Evolutionary conservation across 2,797 vertebrate species (phyloP).

Genomic region (Sebastes paucispinis): DNA sequence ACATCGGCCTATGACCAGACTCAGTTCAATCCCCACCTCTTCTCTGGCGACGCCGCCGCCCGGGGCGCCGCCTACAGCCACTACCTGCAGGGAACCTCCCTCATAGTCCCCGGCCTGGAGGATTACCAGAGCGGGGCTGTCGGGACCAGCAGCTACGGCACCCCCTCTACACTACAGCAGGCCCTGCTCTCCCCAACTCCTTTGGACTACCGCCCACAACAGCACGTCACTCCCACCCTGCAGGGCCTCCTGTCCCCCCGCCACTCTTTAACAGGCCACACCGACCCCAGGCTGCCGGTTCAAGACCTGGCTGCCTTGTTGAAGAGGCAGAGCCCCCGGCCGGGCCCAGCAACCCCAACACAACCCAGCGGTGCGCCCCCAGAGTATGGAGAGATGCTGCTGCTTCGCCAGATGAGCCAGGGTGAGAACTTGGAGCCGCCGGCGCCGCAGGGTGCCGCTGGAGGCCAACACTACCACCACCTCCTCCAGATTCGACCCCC

Average conservation of each 20-base stretch:
- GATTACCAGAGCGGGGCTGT: conserved; percentile 84
- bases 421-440: conserved; percentile 86
- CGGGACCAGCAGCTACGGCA: conserved; percentile 80
- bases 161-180: conserved; percentile 94
- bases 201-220: conserved; percentile 90
- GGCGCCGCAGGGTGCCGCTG: conserved; percentile 70
- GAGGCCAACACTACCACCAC: conserved; percentile 86
- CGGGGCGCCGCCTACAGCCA: conserved; percentile 80
- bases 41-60: conserved; percentile 81
- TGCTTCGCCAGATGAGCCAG: conserved; percentile 92
- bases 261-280: conserved; percentile 94
- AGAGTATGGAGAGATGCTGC: conserved; percentile 90
- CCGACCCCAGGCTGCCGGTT: conserved; percentile 90
- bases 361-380: conserved; percentile 74
- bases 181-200: conserved; percentile 96
- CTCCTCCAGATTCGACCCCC: conserved; percentile 91
- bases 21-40: conserved; percentile 93
- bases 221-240: conserved; percentile 93
- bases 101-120: conserved; percentile 91
- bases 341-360: conserved; percentile 70
- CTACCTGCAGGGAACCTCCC: conserved; percentile 86
- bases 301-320: conserved; percentile 92
- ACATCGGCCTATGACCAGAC: conserved; percentile 90
- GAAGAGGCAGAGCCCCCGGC: conserved; percentile 87
- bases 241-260: conserved; percentile 97